phyloP scores from a whole-genome alignment of 2,888 invertebrate species.

The Andrena camellia region DNA sequence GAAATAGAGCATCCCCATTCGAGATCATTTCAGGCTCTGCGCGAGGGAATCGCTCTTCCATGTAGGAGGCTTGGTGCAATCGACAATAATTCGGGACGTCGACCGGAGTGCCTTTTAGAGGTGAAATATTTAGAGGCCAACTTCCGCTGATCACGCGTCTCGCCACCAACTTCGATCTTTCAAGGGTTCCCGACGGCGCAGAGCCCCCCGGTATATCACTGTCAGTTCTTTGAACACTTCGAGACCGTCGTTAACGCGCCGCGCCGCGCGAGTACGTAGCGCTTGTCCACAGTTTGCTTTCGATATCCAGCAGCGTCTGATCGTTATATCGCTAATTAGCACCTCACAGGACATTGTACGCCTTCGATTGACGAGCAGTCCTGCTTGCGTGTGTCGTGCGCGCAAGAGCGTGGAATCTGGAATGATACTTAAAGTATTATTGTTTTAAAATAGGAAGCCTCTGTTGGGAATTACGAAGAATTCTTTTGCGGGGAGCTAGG shows the following conservation, averaged over 20 bases:
- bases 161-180: constrained; percentile 58
- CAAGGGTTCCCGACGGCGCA: neutral
- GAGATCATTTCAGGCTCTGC: constrained; percentile 15
- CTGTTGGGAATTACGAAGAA: too few relatives aligned
- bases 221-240: neutral
- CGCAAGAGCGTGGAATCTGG: constrained; percentile 1
- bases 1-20: neutral
- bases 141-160: constrained; percentile 39
- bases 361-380: neutral
- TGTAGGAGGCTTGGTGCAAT: constrained; percentile 65
- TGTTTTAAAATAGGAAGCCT: neutral
- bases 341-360: neutral
- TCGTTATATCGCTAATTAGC: constrained; percentile 15
- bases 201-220: neutral
- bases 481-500: too few relatives aligned
- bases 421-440: too few relatives aligned
- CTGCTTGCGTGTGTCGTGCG: constrained; percentile 1
- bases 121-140: constrained; percentile 49
- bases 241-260: constrained; percentile 23
- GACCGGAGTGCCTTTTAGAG: constrained; percentile 63
- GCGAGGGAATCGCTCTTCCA: constrained; percentile 59
- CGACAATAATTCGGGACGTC: constrained; percentile 70
- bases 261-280: constrained; percentile 3
- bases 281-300: constrained; percentile 35
- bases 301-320: neutral